Base-by-base conservation (phyloP, 2,888 invertebrate genomes). In the Nudaria mundana region DNA sequence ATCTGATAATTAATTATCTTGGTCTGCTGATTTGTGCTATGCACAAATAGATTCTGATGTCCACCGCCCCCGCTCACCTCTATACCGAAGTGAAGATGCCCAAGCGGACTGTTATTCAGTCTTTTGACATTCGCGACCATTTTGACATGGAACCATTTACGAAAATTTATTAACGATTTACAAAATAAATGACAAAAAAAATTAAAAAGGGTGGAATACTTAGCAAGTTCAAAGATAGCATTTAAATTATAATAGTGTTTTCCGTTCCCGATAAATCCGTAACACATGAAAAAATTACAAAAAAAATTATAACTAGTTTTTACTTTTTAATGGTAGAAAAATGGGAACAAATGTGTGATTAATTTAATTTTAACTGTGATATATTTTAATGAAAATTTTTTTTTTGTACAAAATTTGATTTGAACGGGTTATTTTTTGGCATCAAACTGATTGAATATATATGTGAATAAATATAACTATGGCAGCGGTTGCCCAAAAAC, bases 1-100 rank as follows among this genome's bases (percentile, higher is more conserved):
- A 89, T 88, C 85, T 82, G 73, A 86, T 88, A 86, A 89, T 89
- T 88, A 88, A 89, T 89, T 83, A 84, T 85, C 81, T 79, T 73
- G 76, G 83, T 81, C 81, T 77, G 76, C 71, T 87, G 88, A 88
- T 89, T 88, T 87, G 87, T 86, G 79, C 71, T 76, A 80, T 61
- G 79, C 87, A 74, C 78, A 88, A 88, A 89, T 88, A 89, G 87
- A 77, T 63, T 55, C n/a, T n/a, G n/a, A n/a, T n/a, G n/a, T 64
- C 67, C 67, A 61, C 71, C 52, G 69, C 63, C 76, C 76, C 76
- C 72, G 74, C 76, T 71, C 63, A 63, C 60, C 67, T 51, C 63
- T 57, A 54, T 56, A 57, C 63, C 69, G 53, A 59, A 66, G 59
- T 68, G 65, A 66, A 67, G 61, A 71, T 68, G 67, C 62, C 64